Evolutionary conservation across 1,140 invertebrate genomes (phyloP).

Genomic region (Druon quercuslanigerum): DNA sequence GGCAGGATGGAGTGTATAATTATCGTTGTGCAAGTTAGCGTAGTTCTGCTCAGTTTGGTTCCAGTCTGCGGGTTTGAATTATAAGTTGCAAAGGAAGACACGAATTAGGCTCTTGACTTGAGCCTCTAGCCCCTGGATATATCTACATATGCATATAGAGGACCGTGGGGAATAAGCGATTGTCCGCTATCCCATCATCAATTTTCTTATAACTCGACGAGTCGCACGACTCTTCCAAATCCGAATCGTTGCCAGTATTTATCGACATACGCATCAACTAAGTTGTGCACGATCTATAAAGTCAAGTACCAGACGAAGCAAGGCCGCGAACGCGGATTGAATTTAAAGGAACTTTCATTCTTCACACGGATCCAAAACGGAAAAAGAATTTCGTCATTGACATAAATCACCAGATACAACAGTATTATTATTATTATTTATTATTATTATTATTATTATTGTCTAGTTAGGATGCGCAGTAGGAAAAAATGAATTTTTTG

Average conservation of each 20-base stretch:
- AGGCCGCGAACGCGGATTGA: slow-evolving; percentile 1
- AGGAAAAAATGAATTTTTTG: too few relatives aligned
- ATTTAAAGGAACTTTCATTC: slow-evolving; percentile 3
- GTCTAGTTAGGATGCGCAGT: too few relatives aligned
- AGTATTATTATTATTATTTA: too few relatives aligned
- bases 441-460: too few relatives aligned
- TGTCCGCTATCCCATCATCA: slow-evolving; percentile 50
- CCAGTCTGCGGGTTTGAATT: slow-evolving; percentile 75
- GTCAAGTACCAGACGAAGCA: background rate
- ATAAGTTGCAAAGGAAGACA: slow-evolving; percentile 75
- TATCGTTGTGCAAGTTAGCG: slow-evolving; percentile 73
- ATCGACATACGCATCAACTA: background rate
- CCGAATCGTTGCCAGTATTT: background rate
- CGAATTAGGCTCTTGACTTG: slow-evolving; percentile 70
- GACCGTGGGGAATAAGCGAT: slow-evolving; percentile 51
- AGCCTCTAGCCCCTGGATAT: slow-evolving; percentile 41
- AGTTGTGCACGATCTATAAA: slow-evolving; percentile 7
- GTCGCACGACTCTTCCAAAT: slow-evolving; percentile 9
- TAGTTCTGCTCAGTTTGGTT: slow-evolving; percentile 72
- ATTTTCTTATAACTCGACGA: slow-evolving; percentile 48
- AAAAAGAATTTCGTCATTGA: slow-evolving; percentile 2
- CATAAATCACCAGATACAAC: background rate
- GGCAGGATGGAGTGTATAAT: slow-evolving; percentile 74
- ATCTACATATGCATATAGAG: slow-evolving; percentile 38
- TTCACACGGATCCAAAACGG: background rate